These are phyloP conservation scores for Eubasilissa splendida DNA, from an alignment of 2,888 invertebrate species.

Conservation along the genomic window DNA sequence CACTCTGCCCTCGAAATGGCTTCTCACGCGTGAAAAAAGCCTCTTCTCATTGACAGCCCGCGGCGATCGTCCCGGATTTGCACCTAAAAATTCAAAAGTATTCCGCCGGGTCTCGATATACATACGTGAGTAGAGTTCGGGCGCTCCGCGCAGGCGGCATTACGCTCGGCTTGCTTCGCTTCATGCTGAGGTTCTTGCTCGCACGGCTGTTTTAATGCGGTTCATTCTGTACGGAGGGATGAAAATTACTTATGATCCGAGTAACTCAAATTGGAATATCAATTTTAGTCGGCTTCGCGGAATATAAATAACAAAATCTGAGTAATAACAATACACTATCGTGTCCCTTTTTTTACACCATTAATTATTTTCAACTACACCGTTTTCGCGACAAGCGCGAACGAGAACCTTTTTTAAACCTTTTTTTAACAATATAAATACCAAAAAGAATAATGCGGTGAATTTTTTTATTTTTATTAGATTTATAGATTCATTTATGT, in stretches of 20 bases:
- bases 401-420: no score
- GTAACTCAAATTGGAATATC: background rate
- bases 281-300: background rate
- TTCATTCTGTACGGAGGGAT: background rate
- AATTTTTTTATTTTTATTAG: no score
- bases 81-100: constrained; percentile 48
- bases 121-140: constrained; percentile 42
- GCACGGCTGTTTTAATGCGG: constrained; percentile 13
- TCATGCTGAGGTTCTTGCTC: constrained; percentile 1
- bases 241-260: constrained; percentile 1
- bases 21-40: constrained; percentile 56
- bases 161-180: constrained; percentile 17
- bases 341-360: background rate
- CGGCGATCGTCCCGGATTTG: constrained; percentile 48
- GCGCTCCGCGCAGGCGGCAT: constrained; percentile 15
- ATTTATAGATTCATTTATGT: no score
- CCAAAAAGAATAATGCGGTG: no score
- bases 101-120: constrained; percentile 35
- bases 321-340: background rate
- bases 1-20: constrained; percentile 39
- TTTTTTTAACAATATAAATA: no score
- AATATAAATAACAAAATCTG: no score
- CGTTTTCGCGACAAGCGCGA: no score
- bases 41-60: constrained; percentile 53
- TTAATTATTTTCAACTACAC: background rate